These are phyloP conservation scores for Seira musarum DNA, from an alignment of 2,888 invertebrate genomes.

Conservation along the genomic window DNA sequence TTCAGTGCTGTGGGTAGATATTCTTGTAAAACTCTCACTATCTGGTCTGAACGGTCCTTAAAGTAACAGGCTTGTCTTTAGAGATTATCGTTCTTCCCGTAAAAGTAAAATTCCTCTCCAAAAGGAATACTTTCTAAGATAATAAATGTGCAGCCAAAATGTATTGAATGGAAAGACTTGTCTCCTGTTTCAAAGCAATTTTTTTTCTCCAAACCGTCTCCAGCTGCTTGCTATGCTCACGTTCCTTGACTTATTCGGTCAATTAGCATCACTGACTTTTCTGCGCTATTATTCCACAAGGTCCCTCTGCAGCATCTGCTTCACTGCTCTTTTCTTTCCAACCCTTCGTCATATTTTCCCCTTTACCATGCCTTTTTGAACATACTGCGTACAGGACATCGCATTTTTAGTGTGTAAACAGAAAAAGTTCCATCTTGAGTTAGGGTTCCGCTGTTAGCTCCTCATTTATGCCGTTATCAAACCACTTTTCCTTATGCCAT, in stretches of 20 bases:
- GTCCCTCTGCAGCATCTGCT: constrained; percentile 58
- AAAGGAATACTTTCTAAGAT: too few species aligned
- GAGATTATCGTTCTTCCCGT: too few species aligned
- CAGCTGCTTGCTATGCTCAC: constrained; percentile 60
- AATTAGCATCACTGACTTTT: constrained; percentile 61
- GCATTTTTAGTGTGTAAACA: constrained; percentile 9
- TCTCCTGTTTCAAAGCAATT: too few species aligned
- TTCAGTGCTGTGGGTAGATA: too few species aligned
- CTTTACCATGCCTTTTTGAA: neutral
- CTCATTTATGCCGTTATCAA: neutral
- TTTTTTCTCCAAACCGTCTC: constrained; percentile 50
- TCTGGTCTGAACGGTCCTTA: too few species aligned
- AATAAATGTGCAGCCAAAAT: too few species aligned
- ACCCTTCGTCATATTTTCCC: neutral
- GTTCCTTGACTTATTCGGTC: constrained; percentile 61
- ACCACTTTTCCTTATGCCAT: neutral
- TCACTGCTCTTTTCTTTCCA: constrained; percentile 44
- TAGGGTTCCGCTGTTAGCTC: constrained; percentile 28
- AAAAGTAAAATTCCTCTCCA: constrained; percentile 4
- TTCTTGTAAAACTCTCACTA: too few species aligned
- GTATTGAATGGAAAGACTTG: too few species aligned
- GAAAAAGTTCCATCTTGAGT: constrained; percentile 6
- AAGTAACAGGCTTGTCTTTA: too few species aligned
- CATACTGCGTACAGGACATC: neutral
- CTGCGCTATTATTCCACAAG: constrained; percentile 57